Percentiles rank a stretch among this genome's conserved stretches.
These are phyloP conservation scores for Sebastes hubbsi DNA, from an alignment of 2,797 vertebrate genomes.

Conservation along the genomic window DNA sequence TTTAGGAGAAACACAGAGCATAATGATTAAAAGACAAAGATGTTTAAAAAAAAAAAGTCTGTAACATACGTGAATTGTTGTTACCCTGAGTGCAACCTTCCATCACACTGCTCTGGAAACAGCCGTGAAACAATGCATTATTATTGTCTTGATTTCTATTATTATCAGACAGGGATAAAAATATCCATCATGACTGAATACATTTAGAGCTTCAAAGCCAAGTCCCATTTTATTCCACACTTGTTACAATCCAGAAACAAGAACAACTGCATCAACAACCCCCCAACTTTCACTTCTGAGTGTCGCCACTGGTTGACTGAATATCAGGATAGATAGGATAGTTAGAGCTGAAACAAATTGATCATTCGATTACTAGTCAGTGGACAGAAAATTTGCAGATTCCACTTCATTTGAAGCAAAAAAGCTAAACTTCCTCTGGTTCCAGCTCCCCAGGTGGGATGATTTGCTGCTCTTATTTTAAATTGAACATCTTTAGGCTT, in stretches of 20 bases:
- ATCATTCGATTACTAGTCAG: neutral
- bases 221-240: neutral
- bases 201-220: slow-evolving; percentile 8
- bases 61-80: neutral
- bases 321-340: neutral
- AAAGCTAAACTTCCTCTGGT: neutral
- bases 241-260: neutral
- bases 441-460: neutral
- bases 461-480: neutral
- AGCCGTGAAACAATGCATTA: slow-evolving; percentile 1
- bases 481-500: neutral
- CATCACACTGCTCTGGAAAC: neutral
- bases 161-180: neutral
- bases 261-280: neutral
- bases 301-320: neutral
- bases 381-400: neutral
- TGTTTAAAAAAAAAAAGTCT: neutral
- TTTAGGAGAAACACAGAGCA: neutral
- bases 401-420: neutral
- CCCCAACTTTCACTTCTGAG: neutral
- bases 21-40: neutral
- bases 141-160: neutral
- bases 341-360: neutral
- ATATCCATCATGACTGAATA: neutral
- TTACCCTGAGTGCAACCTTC: neutral